These are phyloP conservation scores for Hecatera dysodea DNA, from an alignment of 2,888 invertebrate genomes.

Conservation along the genomic window DNA sequence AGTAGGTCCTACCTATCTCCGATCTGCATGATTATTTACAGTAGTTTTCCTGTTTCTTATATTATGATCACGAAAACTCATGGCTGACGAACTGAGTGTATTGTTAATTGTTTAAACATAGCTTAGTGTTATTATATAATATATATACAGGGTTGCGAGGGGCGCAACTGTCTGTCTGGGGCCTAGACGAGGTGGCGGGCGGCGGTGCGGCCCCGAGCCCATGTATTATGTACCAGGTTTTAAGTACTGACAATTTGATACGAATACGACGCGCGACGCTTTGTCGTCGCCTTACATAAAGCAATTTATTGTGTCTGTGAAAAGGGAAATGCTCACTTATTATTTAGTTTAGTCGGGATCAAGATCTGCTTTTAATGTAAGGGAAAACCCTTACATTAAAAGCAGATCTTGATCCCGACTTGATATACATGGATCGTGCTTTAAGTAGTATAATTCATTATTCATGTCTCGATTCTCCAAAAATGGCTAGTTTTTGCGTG, in stretches of 20 bases:
- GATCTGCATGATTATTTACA: conserved; percentile 13
- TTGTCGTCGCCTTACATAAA: conserved; percentile 30
- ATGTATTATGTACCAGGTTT: conserved; percentile 6
- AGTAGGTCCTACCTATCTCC: conserved; percentile 8
- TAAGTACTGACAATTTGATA: conserved; percentile 33
- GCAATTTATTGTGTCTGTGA: conserved; percentile 20
- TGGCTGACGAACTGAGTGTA: conserved; percentile 4
- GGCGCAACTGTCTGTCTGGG: background rate
- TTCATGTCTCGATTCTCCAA: conserved; percentile 47
- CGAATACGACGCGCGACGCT: background rate
- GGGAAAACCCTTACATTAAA: conserved; percentile 13
- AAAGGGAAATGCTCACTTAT: conserved; percentile 27
- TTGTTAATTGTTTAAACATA: background rate
- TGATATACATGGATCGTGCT: conserved; percentile 18
- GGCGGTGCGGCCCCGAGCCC: background rate
- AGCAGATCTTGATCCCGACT: conserved; percentile 7
- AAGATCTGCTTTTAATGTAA: conserved; percentile 21
- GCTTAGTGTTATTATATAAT: too few relatives aligned
- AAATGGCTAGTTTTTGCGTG: conserved; percentile 47
- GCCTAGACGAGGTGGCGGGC: background rate
- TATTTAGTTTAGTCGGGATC: conserved; percentile 1
- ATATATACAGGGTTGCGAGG: conserved; percentile 2
- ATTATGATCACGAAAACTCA: conserved; percentile 21
- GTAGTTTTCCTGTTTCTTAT: conserved; percentile 42
- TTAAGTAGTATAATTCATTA: conserved; percentile 27